Evolutionary conservation across 2,888 invertebrate species (phyloP), one percentile per base, ranked within the genome.

Genomic region (Rhodophaea formosa): DNA sequence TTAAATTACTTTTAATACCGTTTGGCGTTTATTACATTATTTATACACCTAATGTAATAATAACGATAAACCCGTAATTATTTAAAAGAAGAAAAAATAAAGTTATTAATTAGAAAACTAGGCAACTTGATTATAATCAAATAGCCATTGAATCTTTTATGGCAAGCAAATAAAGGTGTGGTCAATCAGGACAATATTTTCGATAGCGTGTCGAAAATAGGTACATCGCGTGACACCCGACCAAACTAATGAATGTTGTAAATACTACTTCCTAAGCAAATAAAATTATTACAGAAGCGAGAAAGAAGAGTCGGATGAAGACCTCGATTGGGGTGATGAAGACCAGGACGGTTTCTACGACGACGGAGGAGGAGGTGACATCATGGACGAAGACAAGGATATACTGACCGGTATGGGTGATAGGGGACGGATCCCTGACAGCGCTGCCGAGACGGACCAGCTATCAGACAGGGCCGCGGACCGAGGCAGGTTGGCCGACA

Each of bases 381-480:
- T 86, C 14, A 84, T 84, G 78, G 83, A 82, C 5, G 82, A 82
- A 52, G 87, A 89, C 70, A 80, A 74, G 62, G 71, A 75, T 16
- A 72, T 84, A 2, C 65, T 83, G n/a, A 77, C 60, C 55, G 69
- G 70, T 17, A 64, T 68, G 5, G 56, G 63, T 1, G 65, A 67
- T 51, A 66, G 62, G 35, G 62, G 61, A 68, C 8, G 79, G 77
- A 44, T 74, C 69, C 39, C 69, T 69, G 10, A 73, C 79, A 7
- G 72, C 71, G 14, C 75, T 83, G 14, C 72, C 78, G 5, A 51
- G 3, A 46, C 10, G n/a, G 51, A 16, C 15, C 49, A 49, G 5
- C 16, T 51, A 14, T 32, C 15, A 32, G 51, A 51, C 8, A 35
- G n/a, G 51, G 51, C 7, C 15, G 49, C 23, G 2, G 46, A 14